Evolutionary conservation across 2,888 invertebrate species (phyloP).

Genomic region (Heliconius ismenius): DNA sequence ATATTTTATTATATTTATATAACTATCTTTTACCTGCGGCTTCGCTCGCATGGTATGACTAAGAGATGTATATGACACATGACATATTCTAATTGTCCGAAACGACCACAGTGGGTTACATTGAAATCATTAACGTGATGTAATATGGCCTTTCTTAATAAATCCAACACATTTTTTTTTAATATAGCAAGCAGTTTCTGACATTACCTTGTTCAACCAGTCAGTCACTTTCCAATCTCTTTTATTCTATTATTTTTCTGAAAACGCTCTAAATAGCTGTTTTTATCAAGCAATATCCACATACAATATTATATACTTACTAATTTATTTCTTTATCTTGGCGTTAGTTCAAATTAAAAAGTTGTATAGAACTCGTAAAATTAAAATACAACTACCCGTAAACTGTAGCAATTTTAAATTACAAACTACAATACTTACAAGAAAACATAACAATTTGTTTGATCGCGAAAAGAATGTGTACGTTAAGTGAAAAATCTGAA

Average conservation of each 20-base stretch:
- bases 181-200: no score
- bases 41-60: neutral
- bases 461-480: neutral
- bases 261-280: neutral
- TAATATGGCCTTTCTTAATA: no score
- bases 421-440: neutral
- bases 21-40: neutral
- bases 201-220: no score
- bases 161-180: no score
- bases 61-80: neutral
- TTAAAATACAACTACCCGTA: slow-evolving; percentile 2
- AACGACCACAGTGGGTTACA: neutral
- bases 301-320: neutral
- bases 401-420: neutral
- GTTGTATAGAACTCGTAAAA: slow-evolving; percentile 15
- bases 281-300: neutral
- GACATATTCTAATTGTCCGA: neutral
- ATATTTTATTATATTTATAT: neutral
- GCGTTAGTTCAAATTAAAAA: slow-evolving; percentile 4
- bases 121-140: no score
- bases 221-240: neutral
- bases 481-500: neutral
- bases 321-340: slow-evolving; percentile 15
- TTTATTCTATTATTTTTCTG: neutral
- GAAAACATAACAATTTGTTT: neutral